Evolutionary conservation across 2,888 invertebrate genomes (phyloP), one percentile per base, ranked within the genome.

Genomic region (Stenolophus ochropezus): DNA sequence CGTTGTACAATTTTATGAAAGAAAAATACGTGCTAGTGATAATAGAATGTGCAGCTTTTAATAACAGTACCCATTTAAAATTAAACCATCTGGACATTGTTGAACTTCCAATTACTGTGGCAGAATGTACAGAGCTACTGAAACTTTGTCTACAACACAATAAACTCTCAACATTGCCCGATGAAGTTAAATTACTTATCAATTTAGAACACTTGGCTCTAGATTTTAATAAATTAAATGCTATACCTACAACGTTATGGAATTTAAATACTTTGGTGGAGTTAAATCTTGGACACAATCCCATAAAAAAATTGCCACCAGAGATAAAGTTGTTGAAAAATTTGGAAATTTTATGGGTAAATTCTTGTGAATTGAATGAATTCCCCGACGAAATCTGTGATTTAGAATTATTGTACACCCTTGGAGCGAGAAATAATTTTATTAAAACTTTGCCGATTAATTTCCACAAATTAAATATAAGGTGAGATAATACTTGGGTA

Each of bases 311-410:
- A 20, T 53, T 79, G 18, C 69, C 79, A n/a, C 51, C 69, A 4
- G 79, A 69, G 47, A 79, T 79, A 53, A 79, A 79, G 53, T 20
- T 53, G 16, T 51, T 79, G 16, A 69, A 49, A 71, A 79, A 79
- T 33, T 33, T 79, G 20, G 79, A 79, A 79, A 71, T 69, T 27
- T 18, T 79, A 27, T 79, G 79, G 79, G 16, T 79, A 11, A 79
- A 79, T 79, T 51, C 69, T 8, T 79, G 79, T 51, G 79, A 79
- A 16, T 79, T 79, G 51, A 25, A 69, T 2, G 71, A 69, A 27
- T 25, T 79, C 33, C 79, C 79, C 25, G 79, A 79, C 11, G 79
- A 69, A 79, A 49, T 79, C 33, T 79, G 79, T 79, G 79, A 79
- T 53, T 69, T 79, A 53, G 79, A 79, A 71, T 49, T 21, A 71